phyloP scores from a whole-genome alignment of 2,888 invertebrate species.

The Eumerus sabulonum region DNA sequence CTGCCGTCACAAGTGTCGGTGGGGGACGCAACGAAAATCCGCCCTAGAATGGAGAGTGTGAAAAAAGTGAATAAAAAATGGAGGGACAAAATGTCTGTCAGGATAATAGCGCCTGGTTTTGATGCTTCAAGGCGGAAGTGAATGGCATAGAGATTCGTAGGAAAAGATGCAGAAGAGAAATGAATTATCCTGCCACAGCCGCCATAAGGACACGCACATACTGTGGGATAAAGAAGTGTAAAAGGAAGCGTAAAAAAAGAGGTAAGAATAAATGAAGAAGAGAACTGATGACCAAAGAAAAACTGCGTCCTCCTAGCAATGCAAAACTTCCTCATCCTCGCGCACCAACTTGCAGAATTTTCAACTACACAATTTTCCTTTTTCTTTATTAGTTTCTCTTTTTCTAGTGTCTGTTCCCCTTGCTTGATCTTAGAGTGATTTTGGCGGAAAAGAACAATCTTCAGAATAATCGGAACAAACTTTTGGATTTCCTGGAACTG shows the following conservation, averaged over 20 bases:
- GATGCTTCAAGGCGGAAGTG: constrained; percentile 65
- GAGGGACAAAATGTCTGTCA: constrained; percentile 45
- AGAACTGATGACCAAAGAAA: constrained; percentile 60
- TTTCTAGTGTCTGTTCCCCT: not conserved
- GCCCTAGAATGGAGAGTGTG: not conserved
- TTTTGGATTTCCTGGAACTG: constrained; percentile 63
- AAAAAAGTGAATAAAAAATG: not conserved
- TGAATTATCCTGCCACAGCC: constrained; percentile 63
- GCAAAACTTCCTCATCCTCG: constrained; percentile 58
- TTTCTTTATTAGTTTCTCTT: not conserved
- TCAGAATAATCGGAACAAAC: constrained; percentile 64
- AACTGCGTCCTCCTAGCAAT: constrained; percentile 56
- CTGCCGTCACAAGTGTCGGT: constrained; percentile 46
- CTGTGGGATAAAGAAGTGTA: constrained; percentile 28
- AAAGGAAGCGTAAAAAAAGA: not conserved
- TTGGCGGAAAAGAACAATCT: constrained; percentile 55
- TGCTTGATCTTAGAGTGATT: constrained; percentile 10
- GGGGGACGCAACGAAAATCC: constrained; percentile 48
- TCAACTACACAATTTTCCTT: constrained; percentile 1
- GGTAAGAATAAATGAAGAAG: constrained; percentile 4
- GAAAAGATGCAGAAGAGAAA: constrained; percentile 62
- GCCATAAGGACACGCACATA: constrained; percentile 6
- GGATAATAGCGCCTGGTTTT: constrained; percentile 64
- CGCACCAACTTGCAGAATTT: constrained; percentile 15
- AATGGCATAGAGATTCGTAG: constrained; percentile 61